phyloP scores from a whole-genome alignment of 2,888 invertebrate genomes.

The Geophilus truncorum region DNA sequence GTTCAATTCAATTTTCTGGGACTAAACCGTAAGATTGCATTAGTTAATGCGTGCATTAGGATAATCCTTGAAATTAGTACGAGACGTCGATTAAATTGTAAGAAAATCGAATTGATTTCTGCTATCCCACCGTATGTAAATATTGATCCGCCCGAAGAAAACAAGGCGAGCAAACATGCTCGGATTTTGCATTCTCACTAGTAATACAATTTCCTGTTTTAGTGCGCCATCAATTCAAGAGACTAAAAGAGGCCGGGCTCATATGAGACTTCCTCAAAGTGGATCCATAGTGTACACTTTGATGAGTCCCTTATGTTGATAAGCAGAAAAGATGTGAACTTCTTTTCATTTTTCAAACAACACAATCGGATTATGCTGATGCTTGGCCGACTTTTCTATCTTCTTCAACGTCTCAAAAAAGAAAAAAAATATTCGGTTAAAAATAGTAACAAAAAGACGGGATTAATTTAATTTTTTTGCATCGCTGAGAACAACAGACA shows the following conservation, averaged over 20 bases:
- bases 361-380: constrained; percentile 18
- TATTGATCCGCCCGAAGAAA: neutral
- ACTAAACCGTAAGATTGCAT: too few species aligned
- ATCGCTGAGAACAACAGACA: neutral
- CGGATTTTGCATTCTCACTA: constrained; percentile 23
- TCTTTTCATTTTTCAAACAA: constrained; percentile 8
- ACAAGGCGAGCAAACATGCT: constrained; percentile 3
- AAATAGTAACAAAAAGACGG: too few species aligned
- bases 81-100: neutral
- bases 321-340: constrained; percentile 24
- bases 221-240: constrained; percentile 10
- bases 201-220: constrained; percentile 27
- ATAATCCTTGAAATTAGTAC: neutral
- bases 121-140: neutral
- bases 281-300: constrained; percentile 20
- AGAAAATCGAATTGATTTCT: neutral
- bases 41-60: too few species aligned
- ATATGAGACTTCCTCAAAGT: constrained; percentile 12
- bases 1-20: too few species aligned
- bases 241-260: constrained; percentile 7
- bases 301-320: constrained; percentile 24
- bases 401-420: too few species aligned
- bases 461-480: neutral
- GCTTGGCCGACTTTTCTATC: neutral
- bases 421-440: neutral